Base-by-base conservation (phyloP, 1,140 invertebrate species). In the Chironomus striatipennis region DNA sequence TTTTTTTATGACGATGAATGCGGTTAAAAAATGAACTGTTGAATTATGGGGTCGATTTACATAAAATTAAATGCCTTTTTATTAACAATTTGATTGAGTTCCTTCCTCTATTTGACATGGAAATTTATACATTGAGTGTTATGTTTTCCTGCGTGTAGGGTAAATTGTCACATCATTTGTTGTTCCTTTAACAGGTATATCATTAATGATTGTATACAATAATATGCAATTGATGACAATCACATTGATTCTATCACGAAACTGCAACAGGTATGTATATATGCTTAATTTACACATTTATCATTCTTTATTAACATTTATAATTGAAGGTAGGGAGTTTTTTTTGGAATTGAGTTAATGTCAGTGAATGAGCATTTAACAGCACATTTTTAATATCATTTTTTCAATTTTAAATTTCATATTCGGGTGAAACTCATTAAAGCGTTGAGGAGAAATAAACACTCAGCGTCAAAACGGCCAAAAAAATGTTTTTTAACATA, bases 21-120 rank as follows among this genome's bases (percentile, higher is more conserved):
- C 20, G 65, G 65, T 70, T 70, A 70, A 70, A 70, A 70, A 70
- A 21, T 70, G 65, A 70, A 70, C 65, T 70, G 65, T 70, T 21
- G 65, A 70, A 70, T 70, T 70, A 70, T 70, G 65, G 65, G 65
- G 65, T 70, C 18, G 65, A 70, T 70, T 70, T 70, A 70, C 65
- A 70, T 70, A 70, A 70, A 70, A 70, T 70, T 70, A 70, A 70
- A 18, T 70, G 17, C 65, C 20, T 70, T 70, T 70, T 70, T 70
- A 70, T 21, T 57, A 20, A 21, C 65, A 18, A 70, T 70, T 70
- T 70, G 65, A 70, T 70, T 70, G 65, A 70, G 65, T 70, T 70
- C 65, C 65, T 70, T 70, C 65, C 65, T 70, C 5, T 18, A 70
- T 21, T 20, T 17, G 18, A 10, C n/a, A 70, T 10, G 65, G 64